phyloP scores from a whole-genome alignment of 2,113 vertebrate species.

The Morone chrysops region DNA sequence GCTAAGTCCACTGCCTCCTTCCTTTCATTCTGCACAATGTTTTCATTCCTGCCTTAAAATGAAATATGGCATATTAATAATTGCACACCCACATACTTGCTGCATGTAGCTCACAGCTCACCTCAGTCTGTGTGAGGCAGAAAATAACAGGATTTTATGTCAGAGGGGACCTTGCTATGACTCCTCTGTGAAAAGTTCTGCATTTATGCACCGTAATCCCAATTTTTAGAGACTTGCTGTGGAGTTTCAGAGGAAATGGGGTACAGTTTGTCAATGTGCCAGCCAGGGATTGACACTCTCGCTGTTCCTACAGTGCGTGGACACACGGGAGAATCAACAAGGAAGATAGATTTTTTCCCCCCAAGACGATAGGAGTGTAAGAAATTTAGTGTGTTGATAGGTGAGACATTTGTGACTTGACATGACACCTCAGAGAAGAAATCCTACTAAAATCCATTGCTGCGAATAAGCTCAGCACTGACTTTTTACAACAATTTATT shows the following conservation, averaged over 20 bases:
- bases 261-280: not conserved
- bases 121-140: constrained; percentile 19
- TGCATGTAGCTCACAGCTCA: constrained; percentile 33
- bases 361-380: not conserved
- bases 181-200: constrained; percentile 30
- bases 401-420: not conserved
- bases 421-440: not conserved
- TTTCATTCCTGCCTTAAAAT: constrained; percentile 52
- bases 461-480: not conserved
- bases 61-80: constrained; percentile 59
- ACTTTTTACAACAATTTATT: not conserved
- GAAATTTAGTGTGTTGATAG: constrained; percentile 4
- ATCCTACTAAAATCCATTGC: not conserved
- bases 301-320: not conserved
- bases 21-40: constrained; percentile 21
- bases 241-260: not conserved
- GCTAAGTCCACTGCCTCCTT: not conserved
- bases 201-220: constrained; percentile 19
- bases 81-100: constrained; percentile 42
- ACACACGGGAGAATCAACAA: not conserved
- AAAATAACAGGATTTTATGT: constrained; percentile 46
- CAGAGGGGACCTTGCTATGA: not conserved
- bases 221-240: constrained; percentile 15
- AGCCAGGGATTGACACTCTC: not conserved
- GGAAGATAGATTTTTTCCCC: not conserved